A percentile compares a stretch with the other conserved stretches of the same genome.
These are phyloP conservation scores for Cantharis rustica DNA, from an alignment of 2,888 invertebrate species.

Conservation along the genomic window DNA sequence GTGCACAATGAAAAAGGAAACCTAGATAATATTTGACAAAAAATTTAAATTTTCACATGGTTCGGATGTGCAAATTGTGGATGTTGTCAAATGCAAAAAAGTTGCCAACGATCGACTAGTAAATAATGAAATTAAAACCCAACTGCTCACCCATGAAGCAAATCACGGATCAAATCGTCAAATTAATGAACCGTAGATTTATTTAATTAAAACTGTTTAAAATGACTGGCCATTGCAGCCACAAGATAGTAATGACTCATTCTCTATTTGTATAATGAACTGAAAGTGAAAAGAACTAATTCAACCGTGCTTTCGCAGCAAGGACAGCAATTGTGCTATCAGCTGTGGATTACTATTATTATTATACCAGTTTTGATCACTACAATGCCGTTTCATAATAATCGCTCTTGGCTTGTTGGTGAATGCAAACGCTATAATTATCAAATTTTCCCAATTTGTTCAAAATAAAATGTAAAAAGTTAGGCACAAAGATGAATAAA, in stretches of 20 bases:
- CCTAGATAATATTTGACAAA: background rate
- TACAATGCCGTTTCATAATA: background rate
- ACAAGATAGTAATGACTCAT: slow-evolving; percentile 9
- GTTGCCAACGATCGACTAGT: background rate
- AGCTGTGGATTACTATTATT: background rate
- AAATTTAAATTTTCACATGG: background rate
- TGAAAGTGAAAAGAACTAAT: slow-evolving; percentile 6
- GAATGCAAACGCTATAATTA: background rate
- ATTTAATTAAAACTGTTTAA: slow-evolving; percentile 1
- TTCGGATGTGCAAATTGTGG: background rate
- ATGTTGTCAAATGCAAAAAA: background rate
- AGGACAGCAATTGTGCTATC: slow-evolving; percentile 4
- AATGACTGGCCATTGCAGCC: background rate
- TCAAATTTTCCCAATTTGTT: background rate
- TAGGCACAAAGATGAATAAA: background rate
- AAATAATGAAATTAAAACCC: background rate
- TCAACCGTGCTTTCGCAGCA: slow-evolving; percentile 1
- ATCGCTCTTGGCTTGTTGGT: background rate
- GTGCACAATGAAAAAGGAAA: background rate
- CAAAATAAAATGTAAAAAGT: background rate
- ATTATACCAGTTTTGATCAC: background rate
- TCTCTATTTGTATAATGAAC: slow-evolving; percentile 1
- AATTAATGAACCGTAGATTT: slow-evolving; percentile 3
- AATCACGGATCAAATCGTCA: background rate
- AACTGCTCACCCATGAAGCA: background rate